Evolutionary conservation across 2,888 invertebrate species (phyloP), one percentile per base, ranked within the genome.

Genomic region (Epirrita christyi): DNA sequence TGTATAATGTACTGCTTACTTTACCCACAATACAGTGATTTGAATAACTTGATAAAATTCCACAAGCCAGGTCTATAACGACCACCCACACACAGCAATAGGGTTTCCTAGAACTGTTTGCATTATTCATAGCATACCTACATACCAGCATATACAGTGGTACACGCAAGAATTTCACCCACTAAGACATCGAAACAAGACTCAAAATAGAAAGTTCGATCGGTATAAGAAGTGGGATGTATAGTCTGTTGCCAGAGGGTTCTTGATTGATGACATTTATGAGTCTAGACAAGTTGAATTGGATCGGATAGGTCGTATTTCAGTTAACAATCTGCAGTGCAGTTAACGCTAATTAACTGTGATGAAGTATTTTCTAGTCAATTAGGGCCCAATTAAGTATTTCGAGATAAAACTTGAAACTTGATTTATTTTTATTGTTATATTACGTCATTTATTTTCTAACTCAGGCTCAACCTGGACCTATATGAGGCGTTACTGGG

Each of bases 91-190:
- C 4, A 43, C 40, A 32, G 37, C 29, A 36, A 42, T 37, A 54
- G 51, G 45, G 57, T 55, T 60, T 46, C 46, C 42, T 47, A 47
- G 60, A 59, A 40, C 50, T 42, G 36, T 49, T 45, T 61, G 47
- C 58, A 64, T 64, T 64, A 64, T 64, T 64, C 63, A 64, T 59
- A 28, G 50, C 52, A 47, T 53, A 52, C 44, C 49, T 37, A 52
- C 28, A 34, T 32, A 34, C 14, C 43, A 14, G 14, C 14, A 38
- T 13, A 14, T 2, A 7, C 13, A 21, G 21, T 21, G 21, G 21
- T 38, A 6, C 13, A 38, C 7, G 14, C 14, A 2, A 38, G 13
- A 2, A n/a, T 38, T 4, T n/a, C 8, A n/a, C 36, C 13, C 6
- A 8, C 9, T 42, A 42, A 13, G 7, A 40, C 42, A 4, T 27